A percentile compares a stretch with the other conserved stretches of the same genome.
These are phyloP conservation scores for Boleophthalmus pectinirostris DNA, from an alignment of 2,113 vertebrate genomes.

Conservation along the genomic window DNA sequence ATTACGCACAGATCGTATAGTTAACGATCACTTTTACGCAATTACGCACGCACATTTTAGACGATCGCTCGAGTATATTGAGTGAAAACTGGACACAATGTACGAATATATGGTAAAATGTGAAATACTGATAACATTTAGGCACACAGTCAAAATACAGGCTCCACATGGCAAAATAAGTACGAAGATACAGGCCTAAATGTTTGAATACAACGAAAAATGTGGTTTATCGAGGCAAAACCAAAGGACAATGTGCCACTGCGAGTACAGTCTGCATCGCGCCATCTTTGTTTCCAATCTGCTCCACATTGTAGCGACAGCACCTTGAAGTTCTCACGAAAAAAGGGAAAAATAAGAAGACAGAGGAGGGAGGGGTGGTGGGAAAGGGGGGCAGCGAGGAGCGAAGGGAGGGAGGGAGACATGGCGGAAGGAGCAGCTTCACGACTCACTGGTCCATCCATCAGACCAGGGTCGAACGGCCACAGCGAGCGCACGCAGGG, in stretches of 20 bases:
- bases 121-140: not conserved
- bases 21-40: too few species aligned
- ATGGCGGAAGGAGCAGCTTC: constrained; percentile 31
- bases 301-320: not conserved
- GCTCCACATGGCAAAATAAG: not conserved
- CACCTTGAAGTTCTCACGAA: not conserved
- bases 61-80: not conserved
- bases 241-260: too few species aligned
- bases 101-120: too few species aligned
- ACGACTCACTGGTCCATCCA: constrained; percentile 47
- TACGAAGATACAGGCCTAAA: not conserved
- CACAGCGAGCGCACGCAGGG: constrained; percentile 31
- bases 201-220: too few species aligned
- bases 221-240: too few species aligned
- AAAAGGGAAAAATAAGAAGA: not conserved
- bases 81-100: not conserved
- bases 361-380: constrained; percentile 1
- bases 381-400: not conserved
- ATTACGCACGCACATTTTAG: not conserved
- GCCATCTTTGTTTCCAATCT: not conserved
- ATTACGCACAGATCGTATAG: too few species aligned
- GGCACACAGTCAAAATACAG: not conserved
- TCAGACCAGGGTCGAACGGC: constrained; percentile 41
- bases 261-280: not conserved
- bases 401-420: not conserved